A percentile compares a stretch with the other conserved stretches of the same genome.
These are phyloP conservation scores for Varecia variegata DNA, from an alignment of 2,797 vertebrate species.

Conservation along the genomic window DNA sequence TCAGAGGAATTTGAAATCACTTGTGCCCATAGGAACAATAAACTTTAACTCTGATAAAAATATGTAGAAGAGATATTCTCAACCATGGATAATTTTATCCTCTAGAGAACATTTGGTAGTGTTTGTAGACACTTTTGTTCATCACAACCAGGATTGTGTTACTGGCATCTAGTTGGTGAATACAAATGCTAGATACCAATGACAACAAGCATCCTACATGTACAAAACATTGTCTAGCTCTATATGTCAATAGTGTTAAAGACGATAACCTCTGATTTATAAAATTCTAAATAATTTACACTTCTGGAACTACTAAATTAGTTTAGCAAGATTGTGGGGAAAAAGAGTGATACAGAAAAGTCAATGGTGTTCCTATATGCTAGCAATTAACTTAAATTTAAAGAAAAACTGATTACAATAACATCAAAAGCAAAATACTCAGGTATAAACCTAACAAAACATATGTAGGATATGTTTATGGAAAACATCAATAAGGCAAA, in stretches of 20 bases:
- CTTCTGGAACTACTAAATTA: neutral
- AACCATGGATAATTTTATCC: neutral
- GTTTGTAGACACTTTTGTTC: neutral
- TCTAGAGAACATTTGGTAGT: neutral
- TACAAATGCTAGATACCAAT: neutral
- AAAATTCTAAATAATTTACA: neutral
- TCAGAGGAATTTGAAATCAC: neutral
- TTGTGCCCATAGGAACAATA: neutral
- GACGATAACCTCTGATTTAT: neutral
- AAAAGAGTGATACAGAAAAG: neutral
- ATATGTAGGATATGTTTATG: neutral
- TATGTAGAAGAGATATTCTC: neutral
- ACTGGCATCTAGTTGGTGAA: too few relatives aligned
- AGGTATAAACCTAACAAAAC: neutral
- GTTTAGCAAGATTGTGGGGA: neutral
- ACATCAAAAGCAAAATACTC: neutral
- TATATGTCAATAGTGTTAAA: neutral
- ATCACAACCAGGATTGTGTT: neutral
- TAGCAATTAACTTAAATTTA: neutral
- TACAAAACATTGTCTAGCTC: neutral
- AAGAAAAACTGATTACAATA: neutral
- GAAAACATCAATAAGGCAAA: neutral
- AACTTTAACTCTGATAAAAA: neutral
- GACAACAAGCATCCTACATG: neutral
- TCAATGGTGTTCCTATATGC: neutral